These are phyloP conservation scores for Rhadina sibilatrix DNA, from an alignment of 2,113 vertebrate genomes.

Conservation along the genomic window DNA sequence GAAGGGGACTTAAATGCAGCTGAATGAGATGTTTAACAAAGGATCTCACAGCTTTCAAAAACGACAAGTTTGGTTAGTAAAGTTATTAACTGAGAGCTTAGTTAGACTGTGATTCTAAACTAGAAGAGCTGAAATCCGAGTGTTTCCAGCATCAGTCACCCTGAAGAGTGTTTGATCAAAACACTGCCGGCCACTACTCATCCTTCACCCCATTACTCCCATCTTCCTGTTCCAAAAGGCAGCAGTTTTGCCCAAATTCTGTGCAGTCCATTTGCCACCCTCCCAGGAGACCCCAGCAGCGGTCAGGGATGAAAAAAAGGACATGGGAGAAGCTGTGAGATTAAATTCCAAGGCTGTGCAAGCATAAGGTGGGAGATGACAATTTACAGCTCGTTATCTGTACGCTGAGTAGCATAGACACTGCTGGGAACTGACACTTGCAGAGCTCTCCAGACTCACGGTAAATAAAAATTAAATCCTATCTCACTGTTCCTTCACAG, in stretches of 20 bases:
- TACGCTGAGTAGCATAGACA: not conserved
- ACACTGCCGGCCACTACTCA: not conserved
- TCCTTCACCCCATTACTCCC: not conserved
- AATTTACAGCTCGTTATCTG: not conserved
- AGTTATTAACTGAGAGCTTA: not conserved
- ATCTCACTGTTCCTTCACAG: not conserved
- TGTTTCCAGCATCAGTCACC: not conserved
- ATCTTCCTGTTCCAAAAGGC: not conserved
- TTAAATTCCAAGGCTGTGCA: not conserved
- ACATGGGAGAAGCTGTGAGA: fast-evolving
- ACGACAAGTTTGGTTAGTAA: not conserved
- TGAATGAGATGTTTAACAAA: not conserved
- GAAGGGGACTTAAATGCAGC: not conserved
- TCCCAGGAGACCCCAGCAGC: fast-evolving
- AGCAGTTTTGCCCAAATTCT: not conserved
- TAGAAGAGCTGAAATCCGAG: not conserved
- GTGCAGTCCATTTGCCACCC: fast-evolving
- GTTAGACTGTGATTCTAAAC: not conserved
- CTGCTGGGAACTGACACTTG: not conserved
- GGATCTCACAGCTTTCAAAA: not conserved
- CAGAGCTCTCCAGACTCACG: not conserved
- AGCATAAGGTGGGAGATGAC: not conserved
- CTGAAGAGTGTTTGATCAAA: not conserved
- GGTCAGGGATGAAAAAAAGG: not conserved
- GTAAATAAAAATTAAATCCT: not conserved